Percentiles rank a stretch among this genome's conserved stretches.
phyloP scores from a whole-genome alignment of 2,888 invertebrate species.

The Metacarcinus magister region DNA sequence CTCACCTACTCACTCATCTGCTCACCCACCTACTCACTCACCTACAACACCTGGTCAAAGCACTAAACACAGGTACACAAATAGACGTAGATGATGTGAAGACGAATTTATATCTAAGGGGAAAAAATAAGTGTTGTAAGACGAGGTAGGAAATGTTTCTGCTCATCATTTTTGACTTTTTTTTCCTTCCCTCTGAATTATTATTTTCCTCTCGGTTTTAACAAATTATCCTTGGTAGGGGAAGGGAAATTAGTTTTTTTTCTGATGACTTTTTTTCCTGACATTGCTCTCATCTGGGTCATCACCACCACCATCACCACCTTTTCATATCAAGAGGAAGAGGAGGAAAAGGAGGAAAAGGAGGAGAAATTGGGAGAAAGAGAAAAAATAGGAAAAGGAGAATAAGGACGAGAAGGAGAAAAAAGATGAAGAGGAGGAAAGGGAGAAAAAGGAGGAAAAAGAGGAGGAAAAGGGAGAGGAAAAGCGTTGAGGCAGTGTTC shows the following conservation, averaged over 20 bases:
- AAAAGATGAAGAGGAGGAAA: not conserved
- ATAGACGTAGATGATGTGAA: not conserved
- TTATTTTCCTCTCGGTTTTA: too few relatives aligned
- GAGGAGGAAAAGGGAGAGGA: not conserved
- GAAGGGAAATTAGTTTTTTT: too few relatives aligned
- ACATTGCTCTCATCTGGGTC: too few relatives aligned
- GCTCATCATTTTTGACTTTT: too few relatives aligned
- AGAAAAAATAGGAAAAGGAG: not conserved
- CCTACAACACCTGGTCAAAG: not conserved
- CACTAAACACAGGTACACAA: not conserved
- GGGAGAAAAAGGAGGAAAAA: too few relatives aligned
- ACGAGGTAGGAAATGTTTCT: too few relatives aligned
- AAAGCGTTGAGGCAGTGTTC: not conserved
- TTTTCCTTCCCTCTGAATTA: too few relatives aligned
- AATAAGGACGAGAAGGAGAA: not conserved
- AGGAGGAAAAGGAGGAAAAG: not conserved
- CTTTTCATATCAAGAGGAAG: too few relatives aligned
- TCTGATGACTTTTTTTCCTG: too few relatives aligned
- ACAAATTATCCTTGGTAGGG: too few relatives aligned
- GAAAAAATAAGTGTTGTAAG: not conserved
- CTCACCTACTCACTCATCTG: not conserved
- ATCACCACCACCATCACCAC: too few relatives aligned
- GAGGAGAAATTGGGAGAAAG: not conserved
- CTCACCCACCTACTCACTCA: not conserved
- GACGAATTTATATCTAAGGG: not conserved